Evolutionary conservation across 2,797 vertebrate genomes (phyloP), one percentile per base, ranked within the genome.

Genomic region (Podargus strigoides): DNA sequence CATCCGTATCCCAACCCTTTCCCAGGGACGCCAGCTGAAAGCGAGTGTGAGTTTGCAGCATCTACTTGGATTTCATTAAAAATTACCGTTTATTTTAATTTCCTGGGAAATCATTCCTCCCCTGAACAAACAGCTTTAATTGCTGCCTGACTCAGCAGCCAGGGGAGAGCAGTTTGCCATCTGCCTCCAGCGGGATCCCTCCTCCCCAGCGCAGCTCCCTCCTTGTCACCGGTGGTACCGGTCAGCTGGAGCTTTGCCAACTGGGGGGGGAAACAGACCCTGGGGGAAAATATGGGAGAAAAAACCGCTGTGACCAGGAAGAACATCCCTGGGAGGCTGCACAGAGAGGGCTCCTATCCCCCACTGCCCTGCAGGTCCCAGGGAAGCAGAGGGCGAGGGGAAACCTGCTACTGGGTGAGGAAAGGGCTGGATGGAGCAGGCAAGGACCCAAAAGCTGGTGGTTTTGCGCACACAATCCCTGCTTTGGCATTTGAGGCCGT

Each of bases 401-500:
- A 63, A 56, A 82, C 20, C 7, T 27, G 8, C 3, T 53, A 32
- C 26, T n/a, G 27, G 49, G 26, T 47, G 53, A 76, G 37, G 30
- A 36, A 53, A 23, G 20, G 16, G 46, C 19, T 68, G 73, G 67
- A 63, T 3, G 36, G n/a, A 68, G 19, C 36, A n/a, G 80, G 8
- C 0, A 28, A 80, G 73, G 36, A 46, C 9, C 10, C 27, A 42
- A 15, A 59, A 42, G 34, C 0, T 1, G 47, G 30, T 39, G 59
- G 27, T 32, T 94, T 50, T 14, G 30, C 12, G 18, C 15, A 41
- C 41, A 41, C 41, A 41, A 41, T 41, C 41, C 14, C 37, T 41
- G 49, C 37, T n/a, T 60, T 2, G 8, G 7, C 3, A 7, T 47
- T 58, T 44, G 42, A 9, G 32, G 39, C 26, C 0, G 0, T 28